Conservation (phyloP, 1,140 invertebrate genomes). For the Zaprionus ornatus region DNA sequence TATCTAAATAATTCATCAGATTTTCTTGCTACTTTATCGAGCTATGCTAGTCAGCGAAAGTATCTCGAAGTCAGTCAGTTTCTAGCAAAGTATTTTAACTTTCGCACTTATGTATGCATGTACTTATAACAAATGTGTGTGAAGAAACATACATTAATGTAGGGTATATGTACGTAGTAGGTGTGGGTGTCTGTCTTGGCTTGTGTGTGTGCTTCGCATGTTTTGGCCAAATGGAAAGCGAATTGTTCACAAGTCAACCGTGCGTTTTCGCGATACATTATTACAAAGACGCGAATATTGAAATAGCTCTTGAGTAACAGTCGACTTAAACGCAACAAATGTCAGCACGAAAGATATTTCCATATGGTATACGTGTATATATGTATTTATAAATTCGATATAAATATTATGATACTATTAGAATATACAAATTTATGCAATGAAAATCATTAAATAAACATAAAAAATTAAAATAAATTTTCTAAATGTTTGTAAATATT, state of each 20-base stretch:
- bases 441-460: too few species aligned
- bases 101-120: too few species aligned
- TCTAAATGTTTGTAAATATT: too few species aligned
- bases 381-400: too few species aligned
- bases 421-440: too few species aligned
- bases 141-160: not conserved
- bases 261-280: slow-evolving; percentile 2
- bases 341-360: not conserved
- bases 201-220: not conserved
- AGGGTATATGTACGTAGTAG: not conserved
- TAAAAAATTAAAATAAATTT: too few species aligned
- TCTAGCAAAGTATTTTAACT: not conserved
- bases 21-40: too few species aligned
- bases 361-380: too few species aligned
- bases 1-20: too few species aligned
- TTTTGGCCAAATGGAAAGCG: not conserved
- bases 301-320: not conserved
- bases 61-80: not conserved
- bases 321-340: not conserved
- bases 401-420: too few species aligned
- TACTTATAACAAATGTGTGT: not conserved
- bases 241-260: slow-evolving; percentile 2
- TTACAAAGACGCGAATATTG: not conserved
- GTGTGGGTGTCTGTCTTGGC: not conserved
- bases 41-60: not conserved